Evolutionary conservation across 2,888 invertebrate species (phyloP).

Genomic region (Drosophila algonquin): DNA sequence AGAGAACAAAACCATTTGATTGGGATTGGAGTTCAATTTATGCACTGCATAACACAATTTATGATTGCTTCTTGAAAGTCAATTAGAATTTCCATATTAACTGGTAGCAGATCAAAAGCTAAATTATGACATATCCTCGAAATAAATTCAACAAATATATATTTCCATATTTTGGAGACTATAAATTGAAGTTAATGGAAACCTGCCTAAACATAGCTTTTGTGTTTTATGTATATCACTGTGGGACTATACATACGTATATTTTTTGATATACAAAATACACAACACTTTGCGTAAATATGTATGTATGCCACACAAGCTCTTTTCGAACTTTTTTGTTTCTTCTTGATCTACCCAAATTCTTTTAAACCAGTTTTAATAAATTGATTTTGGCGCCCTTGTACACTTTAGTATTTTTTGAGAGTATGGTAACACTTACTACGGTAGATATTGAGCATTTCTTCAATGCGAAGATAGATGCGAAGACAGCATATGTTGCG

Average conservation of each 20-base stretch:
- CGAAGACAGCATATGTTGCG: neutral
- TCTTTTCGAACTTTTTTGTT: no score
- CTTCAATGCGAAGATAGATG: neutral
- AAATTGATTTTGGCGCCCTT: neutral
- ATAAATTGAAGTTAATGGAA: neutral
- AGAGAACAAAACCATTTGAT: slow-evolving; percentile 1
- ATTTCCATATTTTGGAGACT: neutral
- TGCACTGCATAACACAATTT: slow-evolving; percentile 32
- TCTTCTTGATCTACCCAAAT: neutral
- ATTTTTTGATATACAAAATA: no score
- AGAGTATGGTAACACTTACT: neutral
- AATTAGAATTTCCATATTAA: slow-evolving; percentile 29
- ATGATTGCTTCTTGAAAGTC: slow-evolving; percentile 8
- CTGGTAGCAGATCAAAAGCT: neutral
- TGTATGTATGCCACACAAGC: no score
- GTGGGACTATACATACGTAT: no score
- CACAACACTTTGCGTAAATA: no score
- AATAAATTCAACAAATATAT: slow-evolving; percentile 20
- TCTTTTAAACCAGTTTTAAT: neutral
- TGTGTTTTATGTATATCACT: no score
- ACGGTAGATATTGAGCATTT: neutral
- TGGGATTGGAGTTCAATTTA: slow-evolving; percentile 22
- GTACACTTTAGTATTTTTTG: neutral
- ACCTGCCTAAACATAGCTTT: neutral
- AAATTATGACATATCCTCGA: slow-evolving; percentile 17